These are phyloP conservation scores for Pelobates cultripes DNA, from an alignment of 2,797 vertebrate species.

Conservation along the genomic window DNA sequence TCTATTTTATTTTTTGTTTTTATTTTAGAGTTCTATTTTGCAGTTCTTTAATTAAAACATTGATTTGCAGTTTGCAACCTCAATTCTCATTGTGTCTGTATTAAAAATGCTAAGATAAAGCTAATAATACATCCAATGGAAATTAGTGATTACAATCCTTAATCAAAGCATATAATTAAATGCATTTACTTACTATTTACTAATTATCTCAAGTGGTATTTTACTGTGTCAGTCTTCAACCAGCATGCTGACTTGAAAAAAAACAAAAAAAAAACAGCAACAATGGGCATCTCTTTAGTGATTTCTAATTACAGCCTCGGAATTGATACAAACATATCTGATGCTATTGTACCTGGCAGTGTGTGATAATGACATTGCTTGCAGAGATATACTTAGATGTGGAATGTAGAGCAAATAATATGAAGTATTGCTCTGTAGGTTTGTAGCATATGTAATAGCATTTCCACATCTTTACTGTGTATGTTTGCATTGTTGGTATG, in stretches of 20 bases:
- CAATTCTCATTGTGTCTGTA: background rate
- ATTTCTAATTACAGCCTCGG: background rate
- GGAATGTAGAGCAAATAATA: no score
- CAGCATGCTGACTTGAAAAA: background rate
- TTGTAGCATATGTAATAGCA: no score
- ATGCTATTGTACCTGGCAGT: background rate
- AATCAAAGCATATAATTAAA: background rate
- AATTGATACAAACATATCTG: background rate
- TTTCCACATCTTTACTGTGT: no score
- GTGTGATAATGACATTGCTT: background rate
- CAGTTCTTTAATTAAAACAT: background rate
- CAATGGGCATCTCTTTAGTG: background rate
- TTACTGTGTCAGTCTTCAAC: background rate
- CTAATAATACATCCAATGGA: background rate
- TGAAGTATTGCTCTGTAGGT: no score
- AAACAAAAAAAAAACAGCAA: background rate
- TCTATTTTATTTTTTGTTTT: background rate
- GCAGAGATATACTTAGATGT: no score
- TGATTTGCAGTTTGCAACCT: background rate
- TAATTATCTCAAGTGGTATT: conserved; percentile 10
- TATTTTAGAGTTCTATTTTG: background rate
- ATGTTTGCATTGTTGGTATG: no score
- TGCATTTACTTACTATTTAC: conserved; percentile 3
- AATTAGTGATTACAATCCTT: background rate
- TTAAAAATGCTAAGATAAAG: conserved; percentile 4